Evolutionary conservation across 92 coral and sea anemone species (phyloP), one percentile per base, ranked within the genome.

Genomic region (Umimayanthus kanabou): DNA sequence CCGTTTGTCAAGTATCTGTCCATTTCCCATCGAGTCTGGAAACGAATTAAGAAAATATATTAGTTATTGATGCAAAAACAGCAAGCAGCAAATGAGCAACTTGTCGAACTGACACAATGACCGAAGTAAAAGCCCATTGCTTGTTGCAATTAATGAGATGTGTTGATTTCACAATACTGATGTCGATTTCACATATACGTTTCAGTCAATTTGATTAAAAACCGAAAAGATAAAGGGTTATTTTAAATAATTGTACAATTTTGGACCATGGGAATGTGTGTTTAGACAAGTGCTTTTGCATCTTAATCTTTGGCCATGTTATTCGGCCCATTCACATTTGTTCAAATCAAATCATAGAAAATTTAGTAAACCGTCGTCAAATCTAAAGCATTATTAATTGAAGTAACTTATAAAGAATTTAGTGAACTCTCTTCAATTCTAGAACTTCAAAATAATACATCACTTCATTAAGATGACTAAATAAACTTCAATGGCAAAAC

Each of bases 1-100:
- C 92, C 91, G 80, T 96, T 90, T 58, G 92, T 94, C 74, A 97
- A 89, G 61, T 97, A 97, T 83, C 85, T 92, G 50, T 97, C 99
- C 99, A 97, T 97, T 90, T 97, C 99, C 89, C 92, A 92, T 85
- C 98, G 91, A 29, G 98, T 94, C 97, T 97, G 81, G 26, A 76
- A 87, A 75, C 77, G 33, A 91, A 66, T 80, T 0, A 80, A 4
- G 87, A 83, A 65, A 43, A 49, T 82, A 18, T 80, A 30, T 80
- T 57, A 80, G 84, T 30, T 28, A n/a, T 15, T 42, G 67, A 72
- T 72, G 82, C 77, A 58, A 88, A 33, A 88, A 82, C 70, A 78
- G 10, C 39, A 78, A 83, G 79, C 79, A 45, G 76, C 66, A 83
- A 83, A 33, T 83, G 87, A 83, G 87, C 87, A 83, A 83, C 64